Conservation (phyloP, 2,888 invertebrate genomes). For the Carabus problematicus region DNA sequence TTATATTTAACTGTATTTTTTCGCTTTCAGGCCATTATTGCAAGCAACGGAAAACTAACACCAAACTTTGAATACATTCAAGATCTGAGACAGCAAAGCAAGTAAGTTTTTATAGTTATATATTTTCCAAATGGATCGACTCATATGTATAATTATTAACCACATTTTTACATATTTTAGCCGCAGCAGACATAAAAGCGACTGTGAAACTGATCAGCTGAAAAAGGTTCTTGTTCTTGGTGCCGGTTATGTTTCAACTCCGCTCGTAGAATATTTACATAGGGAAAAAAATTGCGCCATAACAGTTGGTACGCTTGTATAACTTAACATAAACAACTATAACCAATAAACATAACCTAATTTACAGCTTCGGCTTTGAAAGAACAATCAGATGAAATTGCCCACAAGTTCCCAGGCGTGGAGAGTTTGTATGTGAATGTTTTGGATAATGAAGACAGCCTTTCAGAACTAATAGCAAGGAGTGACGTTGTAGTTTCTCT, state of each 20-base stretch:
- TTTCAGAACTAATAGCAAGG: constrained; percentile 74
- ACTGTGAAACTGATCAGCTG: constrained; percentile 36
- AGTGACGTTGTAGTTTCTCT: constrained; percentile 85
- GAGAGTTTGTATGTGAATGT: constrained; percentile 86
- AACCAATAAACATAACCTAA: not conserved
- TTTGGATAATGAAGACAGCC: constrained; percentile 72
- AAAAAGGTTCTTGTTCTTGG: constrained; percentile 89
- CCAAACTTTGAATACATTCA: constrained; percentile 94
- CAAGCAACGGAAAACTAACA: constrained; percentile 92
- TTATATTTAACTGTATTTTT: constrained; percentile 24
- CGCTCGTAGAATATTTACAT: constrained; percentile 92
- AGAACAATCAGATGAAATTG: constrained; percentile 87
- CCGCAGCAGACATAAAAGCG: constrained; percentile 50
- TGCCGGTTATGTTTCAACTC: constrained; percentile 93
- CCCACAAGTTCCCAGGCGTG: constrained; percentile 77
- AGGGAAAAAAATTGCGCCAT: constrained; percentile 82
- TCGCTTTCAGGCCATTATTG: constrained; percentile 86
- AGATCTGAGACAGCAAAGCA: constrained; percentile 72
- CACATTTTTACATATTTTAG: constrained; percentile 15
- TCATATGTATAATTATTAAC: not conserved
- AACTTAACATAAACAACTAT: not conserved
- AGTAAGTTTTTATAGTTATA: constrained; percentile 24
- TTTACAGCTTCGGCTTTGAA: constrained; percentile 75
- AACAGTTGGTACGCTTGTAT: constrained; percentile 63
- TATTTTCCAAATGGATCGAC: not conserved